Conservation (phyloP, 2,113 vertebrate genomes). For the Eulemur rufifrons region DNA sequence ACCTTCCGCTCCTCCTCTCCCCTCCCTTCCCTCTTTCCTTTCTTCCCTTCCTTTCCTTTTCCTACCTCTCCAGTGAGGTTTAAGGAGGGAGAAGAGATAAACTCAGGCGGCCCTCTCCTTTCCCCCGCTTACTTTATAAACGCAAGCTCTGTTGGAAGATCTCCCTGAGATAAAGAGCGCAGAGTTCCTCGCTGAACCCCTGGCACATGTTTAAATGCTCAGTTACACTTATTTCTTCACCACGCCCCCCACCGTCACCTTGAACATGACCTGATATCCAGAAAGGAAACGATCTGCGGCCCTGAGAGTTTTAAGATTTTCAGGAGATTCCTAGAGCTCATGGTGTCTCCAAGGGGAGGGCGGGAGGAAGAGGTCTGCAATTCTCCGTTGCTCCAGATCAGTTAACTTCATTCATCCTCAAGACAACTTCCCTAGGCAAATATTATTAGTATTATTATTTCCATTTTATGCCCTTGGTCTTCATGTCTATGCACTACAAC, state of each 20-base stretch:
- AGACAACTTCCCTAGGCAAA: neutral
- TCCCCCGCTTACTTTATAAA: neutral
- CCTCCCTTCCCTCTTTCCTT: neutral
- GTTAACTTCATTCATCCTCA: neutral
- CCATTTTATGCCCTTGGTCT: neutral
- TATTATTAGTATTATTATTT: neutral
- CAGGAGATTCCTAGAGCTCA: neutral
- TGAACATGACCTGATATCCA: neutral
- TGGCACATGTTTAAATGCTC: neutral
- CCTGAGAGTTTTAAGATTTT: neutral
- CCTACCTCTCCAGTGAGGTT: neutral
- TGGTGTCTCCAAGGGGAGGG: too few species aligned
- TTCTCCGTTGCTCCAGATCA: neutral
- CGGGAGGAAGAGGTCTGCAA: neutral
- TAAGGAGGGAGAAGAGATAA: neutral
- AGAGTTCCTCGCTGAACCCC: neutral
- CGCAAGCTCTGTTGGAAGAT: neutral
- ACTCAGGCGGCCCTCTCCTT: neutral
- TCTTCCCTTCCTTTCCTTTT: neutral
- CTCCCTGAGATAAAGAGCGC: neutral
- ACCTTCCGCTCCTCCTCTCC: too few species aligned
- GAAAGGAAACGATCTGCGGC: neutral
- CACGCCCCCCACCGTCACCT: neutral
- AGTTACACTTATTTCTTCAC: neutral
- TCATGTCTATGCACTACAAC: neutral